These are phyloP conservation scores for Pipra filicauda DNA, from an alignment of 2,113 vertebrate species.

Conservation along the genomic window DNA sequence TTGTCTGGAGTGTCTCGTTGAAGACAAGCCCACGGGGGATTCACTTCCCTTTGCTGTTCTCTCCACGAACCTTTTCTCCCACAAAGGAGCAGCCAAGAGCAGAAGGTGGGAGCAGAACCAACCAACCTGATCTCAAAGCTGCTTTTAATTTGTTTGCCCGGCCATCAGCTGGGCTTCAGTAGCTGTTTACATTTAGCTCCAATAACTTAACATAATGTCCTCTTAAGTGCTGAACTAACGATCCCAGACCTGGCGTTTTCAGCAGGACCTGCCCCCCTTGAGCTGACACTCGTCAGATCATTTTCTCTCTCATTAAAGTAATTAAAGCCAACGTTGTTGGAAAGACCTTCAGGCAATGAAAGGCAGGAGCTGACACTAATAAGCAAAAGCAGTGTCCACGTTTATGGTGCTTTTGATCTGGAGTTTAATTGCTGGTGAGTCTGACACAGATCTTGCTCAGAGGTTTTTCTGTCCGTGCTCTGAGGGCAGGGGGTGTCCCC, in stretches of 20 bases:
- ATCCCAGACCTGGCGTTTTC: background rate
- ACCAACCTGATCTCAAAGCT: background rate
- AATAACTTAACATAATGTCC: slow-evolving; percentile 8
- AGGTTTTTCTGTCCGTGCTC: background rate
- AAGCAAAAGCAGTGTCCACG: background rate
- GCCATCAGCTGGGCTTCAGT: background rate
- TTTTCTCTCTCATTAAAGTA: slow-evolving; percentile 52
- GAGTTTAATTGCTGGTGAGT: background rate
- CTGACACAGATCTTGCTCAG: rapidly evolving
- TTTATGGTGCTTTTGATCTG: background rate
- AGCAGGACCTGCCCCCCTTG: background rate
- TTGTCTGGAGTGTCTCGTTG: background rate
- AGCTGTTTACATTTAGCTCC: slow-evolving; percentile 39
- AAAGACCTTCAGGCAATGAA: slow-evolving; percentile 18
- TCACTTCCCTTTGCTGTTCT: background rate
- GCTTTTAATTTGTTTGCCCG: background rate
- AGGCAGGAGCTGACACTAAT: background rate
- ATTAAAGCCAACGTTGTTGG: slow-evolving; percentile 38
- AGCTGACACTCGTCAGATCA: slow-evolving; percentile 27
- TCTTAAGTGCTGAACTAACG: slow-evolving; percentile 40
- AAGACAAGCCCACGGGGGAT: background rate
- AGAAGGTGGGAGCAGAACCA: background rate
- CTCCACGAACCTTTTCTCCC: background rate
- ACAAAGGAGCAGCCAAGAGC: background rate
- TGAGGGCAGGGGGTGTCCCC: background rate